Base-by-base conservation (phyloP, 64 coral and sea anemone genomes). In the Astreopora myriophthalma region DNA sequence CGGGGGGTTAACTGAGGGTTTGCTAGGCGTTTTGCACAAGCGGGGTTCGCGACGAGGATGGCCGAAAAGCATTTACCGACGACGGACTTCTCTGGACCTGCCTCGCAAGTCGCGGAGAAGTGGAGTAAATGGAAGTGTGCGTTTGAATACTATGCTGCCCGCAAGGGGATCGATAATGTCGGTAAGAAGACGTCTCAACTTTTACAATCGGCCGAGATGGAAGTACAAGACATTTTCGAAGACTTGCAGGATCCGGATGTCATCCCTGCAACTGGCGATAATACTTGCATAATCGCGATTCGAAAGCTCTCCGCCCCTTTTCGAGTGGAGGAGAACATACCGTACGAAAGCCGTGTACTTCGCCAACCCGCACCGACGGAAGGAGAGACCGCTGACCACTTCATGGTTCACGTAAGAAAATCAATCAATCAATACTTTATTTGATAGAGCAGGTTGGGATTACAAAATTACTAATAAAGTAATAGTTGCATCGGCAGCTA, bases 301-400 rank as follows among this genome's bases (percentile, higher is more conserved):
- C 29, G 90, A 40, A 92, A 92, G 30, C 69, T 75, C 22, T 67
- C 84, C 24, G 10, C 13, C 25, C 34, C 64, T 33, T 85, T 92
- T 68, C 51, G 42, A 37, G 40, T 51, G 7, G 44, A 92, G 46
- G 79, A 92, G 55, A 92, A 75, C n/a, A 34, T 80, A 14, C 37
- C 75, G 0, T 94, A 88, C 38, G 92, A 77, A 2, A 11, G 64
- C 7, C 92, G 84, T 35, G 55, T 76, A 76, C 89, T 94, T 89
- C 52, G 79, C 23, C 48, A 89, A 48, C 17, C 75, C n/a, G 6
- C 24, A 34, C 81, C 55, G 44, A 61, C 26, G 20, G 48, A 82
- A 1, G 78, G 57, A 14, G 74, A 94, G 71, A 76, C 90, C 20
- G 58, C 80, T 42, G 39, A 42, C 34, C 66, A 87, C 17, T 87